phyloP scores from a whole-genome alignment of 2,113 vertebrate species.

The Sarotherodon lohbergeri region DNA sequence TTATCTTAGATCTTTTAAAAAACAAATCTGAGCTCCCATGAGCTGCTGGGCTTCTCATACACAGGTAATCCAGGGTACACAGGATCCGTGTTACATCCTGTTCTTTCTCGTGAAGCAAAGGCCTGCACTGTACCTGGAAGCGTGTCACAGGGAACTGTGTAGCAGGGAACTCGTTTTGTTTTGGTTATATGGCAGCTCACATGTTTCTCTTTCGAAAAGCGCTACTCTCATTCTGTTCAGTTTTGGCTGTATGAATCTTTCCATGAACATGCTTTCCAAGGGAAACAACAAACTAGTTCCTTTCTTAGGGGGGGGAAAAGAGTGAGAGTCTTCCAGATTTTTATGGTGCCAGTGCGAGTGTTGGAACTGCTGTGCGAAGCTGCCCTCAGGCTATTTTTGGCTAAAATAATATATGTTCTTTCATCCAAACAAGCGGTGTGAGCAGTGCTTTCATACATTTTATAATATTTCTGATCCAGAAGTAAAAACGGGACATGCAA shows the following conservation, averaged over 20 bases:
- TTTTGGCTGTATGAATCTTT: constrained; percentile 3
- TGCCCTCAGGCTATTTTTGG: constrained; percentile 3
- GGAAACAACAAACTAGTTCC: not conserved
- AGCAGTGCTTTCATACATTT: not conserved
- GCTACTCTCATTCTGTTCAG: not conserved
- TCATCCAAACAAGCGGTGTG: not conserved
- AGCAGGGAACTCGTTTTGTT: not conserved
- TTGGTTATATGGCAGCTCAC: not conserved
- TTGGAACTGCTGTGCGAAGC: not conserved
- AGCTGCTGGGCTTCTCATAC: not conserved
- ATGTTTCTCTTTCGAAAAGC: not conserved
- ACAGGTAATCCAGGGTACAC: no score
- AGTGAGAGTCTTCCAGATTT: constrained; percentile 5
- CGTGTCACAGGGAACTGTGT: not conserved
- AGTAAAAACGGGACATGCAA: not conserved
- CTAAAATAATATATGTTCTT: not conserved
- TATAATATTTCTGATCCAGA: not conserved
- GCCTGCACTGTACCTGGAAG: not conserved
- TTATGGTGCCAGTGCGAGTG: not conserved
- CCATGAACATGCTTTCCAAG: not conserved
- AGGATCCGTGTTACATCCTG: not conserved
- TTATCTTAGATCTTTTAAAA: not conserved
- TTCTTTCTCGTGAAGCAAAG: not conserved
- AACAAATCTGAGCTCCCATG: not conserved
- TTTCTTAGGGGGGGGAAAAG: not conserved